phyloP scores from a whole-genome alignment of 2,113 vertebrate genomes.

The Daubentonia madagascariensis region DNA sequence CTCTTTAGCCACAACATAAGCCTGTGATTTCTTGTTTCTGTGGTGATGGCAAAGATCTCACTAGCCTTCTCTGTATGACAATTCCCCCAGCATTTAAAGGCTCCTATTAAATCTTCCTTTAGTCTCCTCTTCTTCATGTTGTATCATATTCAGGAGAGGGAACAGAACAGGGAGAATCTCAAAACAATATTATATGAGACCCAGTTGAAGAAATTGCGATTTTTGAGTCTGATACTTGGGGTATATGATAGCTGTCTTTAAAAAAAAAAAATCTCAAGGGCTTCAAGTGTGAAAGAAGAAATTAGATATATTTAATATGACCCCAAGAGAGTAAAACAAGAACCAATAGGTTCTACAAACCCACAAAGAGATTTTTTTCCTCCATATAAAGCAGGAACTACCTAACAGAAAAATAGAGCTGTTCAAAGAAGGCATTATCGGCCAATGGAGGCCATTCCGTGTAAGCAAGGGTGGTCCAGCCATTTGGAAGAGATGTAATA shows the following conservation, averaged over 20 bases:
- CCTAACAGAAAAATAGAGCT: neutral
- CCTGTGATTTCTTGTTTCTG: slow-evolving; percentile 33
- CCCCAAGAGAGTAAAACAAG: slow-evolving; percentile 38
- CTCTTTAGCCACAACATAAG: slow-evolving; percentile 29
- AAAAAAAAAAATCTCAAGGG: slow-evolving; percentile 9
- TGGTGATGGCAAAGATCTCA: slow-evolving; percentile 8
- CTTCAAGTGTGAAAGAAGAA: slow-evolving; percentile 54
- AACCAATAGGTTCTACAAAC: neutral
- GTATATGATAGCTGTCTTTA: slow-evolving; percentile 16
- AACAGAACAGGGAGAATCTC: neutral
- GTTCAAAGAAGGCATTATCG: neutral
- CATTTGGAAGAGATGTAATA: neutral
- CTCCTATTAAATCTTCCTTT: neutral
- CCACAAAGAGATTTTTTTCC: neutral
- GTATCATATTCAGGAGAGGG: slow-evolving; percentile 10
- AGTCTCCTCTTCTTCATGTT: neutral
- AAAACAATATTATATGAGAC: slow-evolving; percentile 9
- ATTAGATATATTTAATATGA: slow-evolving; percentile 61
- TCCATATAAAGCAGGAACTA: slow-evolving; percentile 14
- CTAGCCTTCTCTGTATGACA: neutral
- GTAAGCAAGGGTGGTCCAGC: neutral
- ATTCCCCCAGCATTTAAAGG: neutral
- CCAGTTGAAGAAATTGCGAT: neutral
- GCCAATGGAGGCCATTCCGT: neutral
- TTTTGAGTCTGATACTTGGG: neutral